Evolutionary conservation across 2,888 invertebrate genomes (phyloP).

Genomic region (Apamea sordens): DNA sequence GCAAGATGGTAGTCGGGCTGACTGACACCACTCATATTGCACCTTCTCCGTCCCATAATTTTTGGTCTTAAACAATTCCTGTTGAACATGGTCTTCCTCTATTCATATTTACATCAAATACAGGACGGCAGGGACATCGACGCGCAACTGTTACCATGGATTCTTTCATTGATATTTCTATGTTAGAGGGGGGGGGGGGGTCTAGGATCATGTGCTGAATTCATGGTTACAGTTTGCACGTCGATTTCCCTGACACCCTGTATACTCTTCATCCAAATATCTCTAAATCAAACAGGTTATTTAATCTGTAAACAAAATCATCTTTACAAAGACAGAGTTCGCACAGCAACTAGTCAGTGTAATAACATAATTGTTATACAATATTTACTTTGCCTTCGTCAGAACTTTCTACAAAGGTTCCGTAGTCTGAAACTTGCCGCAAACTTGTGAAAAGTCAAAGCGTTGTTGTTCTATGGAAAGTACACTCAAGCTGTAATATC

Average conservation of each 20-base stretch:
- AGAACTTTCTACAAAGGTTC: slow-evolving; percentile 27
- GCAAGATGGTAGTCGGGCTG: not conserved
- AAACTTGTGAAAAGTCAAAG: slow-evolving; percentile 37
- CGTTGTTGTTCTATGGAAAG: slow-evolving; percentile 22
- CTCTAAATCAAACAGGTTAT: not conserved
- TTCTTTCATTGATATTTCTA: not conserved
- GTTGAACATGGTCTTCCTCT: not conserved
- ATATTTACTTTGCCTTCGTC: slow-evolving; percentile 36
- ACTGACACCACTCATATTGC: not conserved
- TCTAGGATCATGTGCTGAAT: not conserved
- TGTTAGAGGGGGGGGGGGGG: too few species aligned
- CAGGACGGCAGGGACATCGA: too few species aligned
- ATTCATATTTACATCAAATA: not conserved
- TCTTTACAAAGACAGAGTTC: not conserved
- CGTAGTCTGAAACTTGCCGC: slow-evolving; percentile 23
- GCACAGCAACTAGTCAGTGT: not conserved
- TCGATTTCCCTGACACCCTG: not conserved
- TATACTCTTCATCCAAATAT: not conserved
- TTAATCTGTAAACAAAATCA: not conserved
- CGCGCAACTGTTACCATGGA: not conserved
- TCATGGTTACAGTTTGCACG: too few species aligned
- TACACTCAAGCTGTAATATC: slow-evolving; percentile 4
- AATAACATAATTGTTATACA: slow-evolving; percentile 23
- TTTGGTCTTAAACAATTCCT: not conserved
- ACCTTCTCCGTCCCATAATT: not conserved